Evolutionary conservation across 2,888 invertebrate species (phyloP), one percentile per base, ranked within the genome.

Genomic region (Entomobrya proxima): DNA sequence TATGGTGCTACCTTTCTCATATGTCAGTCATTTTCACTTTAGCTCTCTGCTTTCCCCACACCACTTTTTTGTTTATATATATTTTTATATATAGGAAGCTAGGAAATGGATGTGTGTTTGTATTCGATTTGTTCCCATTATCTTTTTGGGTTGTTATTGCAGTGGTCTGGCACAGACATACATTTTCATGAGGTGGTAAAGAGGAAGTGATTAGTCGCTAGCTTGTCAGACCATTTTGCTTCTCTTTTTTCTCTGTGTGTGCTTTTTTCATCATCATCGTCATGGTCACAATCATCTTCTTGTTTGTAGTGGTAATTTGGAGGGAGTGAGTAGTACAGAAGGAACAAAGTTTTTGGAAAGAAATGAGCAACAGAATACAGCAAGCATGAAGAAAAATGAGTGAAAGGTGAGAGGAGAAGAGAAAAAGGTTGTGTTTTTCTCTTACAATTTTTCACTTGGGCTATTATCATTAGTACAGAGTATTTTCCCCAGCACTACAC

Each of bases 141-240:
- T 80, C 50, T 69, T 80, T 18, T 67, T 35, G 24, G 13, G 24
- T 27, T 50, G 35, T 52, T 55, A 21, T 32, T 32, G 18, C 77
- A 61, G 40, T 58, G 21, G 24, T 21, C 3, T 27, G 27, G 32
- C 30, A 61, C 55, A 55, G 18, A 24, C 35, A 79, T 79, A 69
- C 64, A 79, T 79, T 79, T 79, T 69, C 67, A 79, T 61, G 75
- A 83, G 82, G 82, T 83, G 76, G 76, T 69, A 77, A 74, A 83
- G 69, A 76, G 83, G 83, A 83, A 83, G 83, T 83, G 83, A 77
- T 83, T 83, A 83, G 83, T 83, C 69, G 83, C 76, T 77, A 52
- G 67, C 40, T 77, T 83, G 83, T 83, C 83, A 83, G 77, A 37
- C 77, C 77, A 77, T 76, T 74, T 74, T 47, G 50, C 24, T 55